Evolutionary conservation across 2,888 invertebrate species (phyloP).

Genomic region (Tiliacea citrago): DNA sequence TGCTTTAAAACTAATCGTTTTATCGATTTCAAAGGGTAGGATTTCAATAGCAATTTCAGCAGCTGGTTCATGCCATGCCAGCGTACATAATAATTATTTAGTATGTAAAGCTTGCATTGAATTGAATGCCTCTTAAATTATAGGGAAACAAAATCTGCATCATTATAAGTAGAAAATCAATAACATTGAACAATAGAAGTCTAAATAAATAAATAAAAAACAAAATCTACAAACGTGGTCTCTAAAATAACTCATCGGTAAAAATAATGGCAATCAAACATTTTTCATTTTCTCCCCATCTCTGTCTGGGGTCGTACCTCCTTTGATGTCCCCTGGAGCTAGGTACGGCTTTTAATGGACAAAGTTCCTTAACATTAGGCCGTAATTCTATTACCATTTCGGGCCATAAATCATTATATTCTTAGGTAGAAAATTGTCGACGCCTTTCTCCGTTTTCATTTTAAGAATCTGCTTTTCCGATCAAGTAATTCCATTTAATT

Average conservation of each 20-base stretch:
- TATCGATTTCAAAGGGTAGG: not conserved
- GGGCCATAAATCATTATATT: constrained; percentile 46
- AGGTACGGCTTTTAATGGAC: constrained; percentile 45
- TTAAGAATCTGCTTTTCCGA: constrained; percentile 7
- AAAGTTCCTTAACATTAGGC: constrained; percentile 39
- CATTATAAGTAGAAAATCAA: not conserved
- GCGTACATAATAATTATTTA: not conserved
- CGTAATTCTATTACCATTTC: constrained; percentile 50
- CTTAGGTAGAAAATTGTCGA: constrained; percentile 24
- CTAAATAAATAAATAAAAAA: constrained; percentile 20
- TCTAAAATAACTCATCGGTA: constrained; percentile 1
- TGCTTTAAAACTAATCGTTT: not conserved
- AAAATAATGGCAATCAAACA: constrained; percentile 19
- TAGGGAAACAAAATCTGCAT: not conserved
- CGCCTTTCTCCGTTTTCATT: constrained; percentile 6
- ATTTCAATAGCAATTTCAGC: constrained; percentile 5
- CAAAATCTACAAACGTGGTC: not conserved
- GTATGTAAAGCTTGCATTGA: not conserved
- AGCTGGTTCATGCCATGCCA: not conserved
- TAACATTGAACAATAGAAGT: not conserved
- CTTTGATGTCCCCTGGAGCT: constrained; percentile 38
- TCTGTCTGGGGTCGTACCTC: not conserved
- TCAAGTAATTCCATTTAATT: constrained; percentile 6
- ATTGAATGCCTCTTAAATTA: not conserved
- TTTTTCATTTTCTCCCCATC: constrained; percentile 42